A percentile compares a stretch with the other conserved stretches of the same genome.
Evolutionary conservation across 2,888 invertebrate species (phyloP).

Genomic region (Sinelater perroti): DNA sequence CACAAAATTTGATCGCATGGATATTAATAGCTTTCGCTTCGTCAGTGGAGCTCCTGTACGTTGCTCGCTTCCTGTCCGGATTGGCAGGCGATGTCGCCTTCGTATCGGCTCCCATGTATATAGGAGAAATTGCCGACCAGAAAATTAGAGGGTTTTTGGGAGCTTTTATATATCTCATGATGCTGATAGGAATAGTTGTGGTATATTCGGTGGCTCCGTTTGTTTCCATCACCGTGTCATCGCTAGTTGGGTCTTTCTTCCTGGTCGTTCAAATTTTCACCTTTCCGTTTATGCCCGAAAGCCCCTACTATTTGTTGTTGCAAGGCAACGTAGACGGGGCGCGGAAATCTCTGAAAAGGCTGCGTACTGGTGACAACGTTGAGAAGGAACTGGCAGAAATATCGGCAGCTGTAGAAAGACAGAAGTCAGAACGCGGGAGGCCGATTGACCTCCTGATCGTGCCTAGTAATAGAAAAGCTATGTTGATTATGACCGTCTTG

Average conservation of each 20-base stretch:
- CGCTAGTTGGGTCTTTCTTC: slow-evolving; percentile 52
- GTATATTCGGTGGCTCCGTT: slow-evolving; percentile 57
- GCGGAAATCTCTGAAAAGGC: slow-evolving; percentile 49
- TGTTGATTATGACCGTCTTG: slow-evolving; percentile 56
- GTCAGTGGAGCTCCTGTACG: slow-evolving; percentile 52
- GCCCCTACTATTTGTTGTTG: slow-evolving; percentile 55
- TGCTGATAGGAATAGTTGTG: slow-evolving; percentile 57
- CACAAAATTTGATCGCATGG: slow-evolving; percentile 54
- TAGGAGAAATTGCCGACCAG: slow-evolving; percentile 59
- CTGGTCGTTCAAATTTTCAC: slow-evolving; percentile 50
- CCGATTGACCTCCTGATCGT: slow-evolving; percentile 54
- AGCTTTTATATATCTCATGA: slow-evolving; percentile 58
- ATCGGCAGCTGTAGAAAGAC: slow-evolving; percentile 52
- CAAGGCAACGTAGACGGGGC: slow-evolving; percentile 52
- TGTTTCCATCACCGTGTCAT: slow-evolving; percentile 53
- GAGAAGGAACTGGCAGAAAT: slow-evolving; percentile 55
- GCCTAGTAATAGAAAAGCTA: slow-evolving; percentile 54
- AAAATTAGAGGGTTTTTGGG: slow-evolving; percentile 58
- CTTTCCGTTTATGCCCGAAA: slow-evolving; percentile 58
- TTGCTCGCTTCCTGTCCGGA: slow-evolving; percentile 56
- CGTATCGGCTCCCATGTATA: slow-evolving; percentile 59
- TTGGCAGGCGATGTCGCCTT: slow-evolving; percentile 58
- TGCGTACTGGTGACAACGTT: slow-evolving; percentile 49
- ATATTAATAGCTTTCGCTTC: slow-evolving; percentile 53
- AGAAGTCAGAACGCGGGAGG: slow-evolving; percentile 53